Evolutionary conservation across 1,140 invertebrate species (phyloP), one percentile per base, ranked within the genome.

Genomic region (Pararge aegeria): DNA sequence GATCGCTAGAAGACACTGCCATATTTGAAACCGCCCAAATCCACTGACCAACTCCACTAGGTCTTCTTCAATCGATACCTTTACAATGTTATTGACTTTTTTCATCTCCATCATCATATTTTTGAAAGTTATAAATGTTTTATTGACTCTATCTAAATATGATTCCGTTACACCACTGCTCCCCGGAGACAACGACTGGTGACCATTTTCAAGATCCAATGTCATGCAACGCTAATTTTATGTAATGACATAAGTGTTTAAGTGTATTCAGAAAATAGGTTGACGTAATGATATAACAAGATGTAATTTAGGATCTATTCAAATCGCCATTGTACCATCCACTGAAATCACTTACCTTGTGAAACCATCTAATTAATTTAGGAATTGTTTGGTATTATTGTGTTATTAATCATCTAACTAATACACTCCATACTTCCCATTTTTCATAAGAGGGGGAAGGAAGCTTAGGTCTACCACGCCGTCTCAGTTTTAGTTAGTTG

Each of bases 21-120:
- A 52, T 5, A 60, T 34, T 12, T 68, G 65, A 13, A 64, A 68
- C 6, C 57, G 13, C 5, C 65, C 65, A n/a, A 68, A 68, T 10
- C 57, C 56, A 7, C 65, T 62, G 48, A 62, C 65, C 10, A 68
- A 3, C 9, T 68, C 65, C 19, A 42, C 46, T n/a, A 68, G 19
- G 13, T 53, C 54, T 19, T 55, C 60, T 20, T 49, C 60, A 20
- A 61, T 55, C 0, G 60, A 46, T n/a, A 61, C 46, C 13, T 61
- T 61, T 5, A 61, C 53, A 10, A 61, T 30, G n/a, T 51, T 20
- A 6, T 49, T 20, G n/a, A 10, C 5, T 2, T 19, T 50, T 38
- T 40, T 50, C 20, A 50, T 37, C 30, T 57, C 55, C 55, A 57
- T 57, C 21, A 18, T 10, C 6, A 42, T 1, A 2, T 15, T 16